phyloP scores from a whole-genome alignment of 2,113 vertebrate species.

The Phocoena phocoena region DNA sequence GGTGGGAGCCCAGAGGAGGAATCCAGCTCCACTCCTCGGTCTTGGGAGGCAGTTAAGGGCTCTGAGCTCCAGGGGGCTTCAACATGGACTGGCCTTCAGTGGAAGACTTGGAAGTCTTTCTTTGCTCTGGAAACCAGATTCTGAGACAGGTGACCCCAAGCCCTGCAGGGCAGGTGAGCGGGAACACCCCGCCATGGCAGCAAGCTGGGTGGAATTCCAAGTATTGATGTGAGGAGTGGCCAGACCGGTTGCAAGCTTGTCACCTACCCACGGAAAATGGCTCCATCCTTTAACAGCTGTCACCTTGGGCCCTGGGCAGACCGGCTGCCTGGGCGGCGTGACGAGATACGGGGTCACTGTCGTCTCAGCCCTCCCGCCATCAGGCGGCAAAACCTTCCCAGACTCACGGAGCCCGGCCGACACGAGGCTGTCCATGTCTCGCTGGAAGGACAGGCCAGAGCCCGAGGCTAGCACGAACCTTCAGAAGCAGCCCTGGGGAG shows the following conservation, averaged over 20 bases:
- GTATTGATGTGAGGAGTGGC: conserved; percentile 64
- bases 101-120: neutral
- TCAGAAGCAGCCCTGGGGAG: conserved; percentile 40
- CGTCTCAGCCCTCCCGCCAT: neutral
- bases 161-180: neutral
- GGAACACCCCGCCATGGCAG: neutral
- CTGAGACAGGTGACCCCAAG: conserved; percentile 1
- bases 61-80: neutral
- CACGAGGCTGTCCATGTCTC: neutral
- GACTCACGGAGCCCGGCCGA: neutral
- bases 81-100: neutral
- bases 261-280: conserved; percentile 58
- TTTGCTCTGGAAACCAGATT: conserved; percentile 27
- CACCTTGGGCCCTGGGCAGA: conserved; percentile 43
- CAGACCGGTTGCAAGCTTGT: conserved; percentile 69
- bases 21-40: neutral
- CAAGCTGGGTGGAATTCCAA: conserved; percentile 62
- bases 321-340: neutral
- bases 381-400: neutral
- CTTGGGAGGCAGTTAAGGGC: neutral
- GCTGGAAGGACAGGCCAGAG: neutral
- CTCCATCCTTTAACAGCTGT: conserved; percentile 66
- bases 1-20: neutral
- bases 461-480: neutral
- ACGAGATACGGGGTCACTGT: neutral